Percentiles rank a stretch among this genome's conserved stretches.
Evolutionary conservation across 1,140 invertebrate species (phyloP).

Genomic region (Apis dorsata): DNA sequence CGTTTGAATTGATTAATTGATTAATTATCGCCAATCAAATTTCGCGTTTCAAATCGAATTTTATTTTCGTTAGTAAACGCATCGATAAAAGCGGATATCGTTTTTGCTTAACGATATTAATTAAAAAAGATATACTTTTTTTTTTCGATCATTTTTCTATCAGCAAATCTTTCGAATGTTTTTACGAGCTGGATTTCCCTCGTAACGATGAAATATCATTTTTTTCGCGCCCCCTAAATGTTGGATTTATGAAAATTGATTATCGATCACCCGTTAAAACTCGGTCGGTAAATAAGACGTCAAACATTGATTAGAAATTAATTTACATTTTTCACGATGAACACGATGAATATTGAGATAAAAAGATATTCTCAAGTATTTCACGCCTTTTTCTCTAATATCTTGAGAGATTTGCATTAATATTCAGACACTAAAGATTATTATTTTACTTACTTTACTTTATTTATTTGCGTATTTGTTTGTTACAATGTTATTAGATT

Average conservation of each 20-base stretch:
- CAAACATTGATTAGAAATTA: background rate
- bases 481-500: no score
- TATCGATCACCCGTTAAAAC: background rate
- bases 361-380: background rate
- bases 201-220: background rate
- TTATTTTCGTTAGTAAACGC: no score
- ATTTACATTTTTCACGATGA: background rate
- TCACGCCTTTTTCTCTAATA: background rate
- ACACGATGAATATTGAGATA: background rate
- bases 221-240: background rate
- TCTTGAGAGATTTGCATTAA: no score
- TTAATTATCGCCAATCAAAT: no score
- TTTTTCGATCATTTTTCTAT: background rate
- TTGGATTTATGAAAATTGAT: background rate
- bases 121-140: no score
- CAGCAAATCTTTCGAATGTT: background rate
- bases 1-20: no score
- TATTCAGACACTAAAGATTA: no score
- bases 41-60: no score
- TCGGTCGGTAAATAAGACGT: background rate
- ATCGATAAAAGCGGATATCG: no score
- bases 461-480: no score
- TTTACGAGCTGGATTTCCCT: background rate
- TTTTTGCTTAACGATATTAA: background rate
- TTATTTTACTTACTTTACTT: no score